Base-by-base conservation (phyloP, 2,888 invertebrate species). In the Acholoe squamosa region DNA sequence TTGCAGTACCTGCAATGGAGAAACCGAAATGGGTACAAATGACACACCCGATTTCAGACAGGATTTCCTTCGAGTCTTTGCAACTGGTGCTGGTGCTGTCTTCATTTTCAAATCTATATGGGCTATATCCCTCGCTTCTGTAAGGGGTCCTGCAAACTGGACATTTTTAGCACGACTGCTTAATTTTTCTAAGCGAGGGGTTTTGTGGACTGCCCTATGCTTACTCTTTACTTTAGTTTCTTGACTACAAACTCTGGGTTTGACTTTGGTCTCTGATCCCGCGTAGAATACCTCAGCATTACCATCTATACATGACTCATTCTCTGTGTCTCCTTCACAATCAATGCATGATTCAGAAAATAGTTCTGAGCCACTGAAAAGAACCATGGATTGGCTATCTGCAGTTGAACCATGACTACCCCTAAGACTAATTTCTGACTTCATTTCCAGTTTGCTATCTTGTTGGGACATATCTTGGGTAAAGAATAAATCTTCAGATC, bases 41-140 rank as follows among this genome's bases (percentile, higher is more conserved):
- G 61, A 61, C n/a, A 61, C 61, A 19, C 1, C n/a, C 19, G 19
- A n/a, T n/a, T 61, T 61, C 14, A 61, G 14, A n/a, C 61, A 61
- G 5, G 61, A 61, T 61, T 61, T 61, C 61, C 61, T 7, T 61
- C n/a, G 5, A n/a, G 61, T 61, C 19, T 14, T 61, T 3, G 22
- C 61, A 1, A n/a, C 22, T 61, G 61, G 61, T 14, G n/a, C 5
- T 61, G 61, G 61, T 61, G 3, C 19, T 43, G 43, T 43, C n/a
- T 14, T 61, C 61, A 61, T 61, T n/a, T 61, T 61, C 22, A 61
- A n/a, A 14, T 61, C 61, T 61, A 61, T 61, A 61, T 61, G 61
- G 19, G 61, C 22, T 3, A 61, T 61, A 3, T 61, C 61, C n/a
- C 19, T 61, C n/a, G 3, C 1, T 61, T 61, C 61, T 1, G n/a